Evolutionary conservation across 2,797 vertebrate species (phyloP).

Genomic region (Siniperca obscura): DNA sequence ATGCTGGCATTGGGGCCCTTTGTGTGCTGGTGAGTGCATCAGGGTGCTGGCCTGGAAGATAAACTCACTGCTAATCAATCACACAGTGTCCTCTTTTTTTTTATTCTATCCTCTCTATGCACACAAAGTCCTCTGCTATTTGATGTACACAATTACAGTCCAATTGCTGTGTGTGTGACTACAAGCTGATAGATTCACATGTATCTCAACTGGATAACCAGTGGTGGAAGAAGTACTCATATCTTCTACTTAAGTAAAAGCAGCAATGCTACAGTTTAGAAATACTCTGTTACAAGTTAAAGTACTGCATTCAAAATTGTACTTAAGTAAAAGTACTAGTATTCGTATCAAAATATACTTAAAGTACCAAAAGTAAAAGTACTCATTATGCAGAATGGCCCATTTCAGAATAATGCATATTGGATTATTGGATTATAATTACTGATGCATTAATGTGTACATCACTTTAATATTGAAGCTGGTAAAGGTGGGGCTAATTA

Average conservation of each 20-base stretch:
- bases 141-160: conserved; percentile 45
- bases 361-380: background rate
- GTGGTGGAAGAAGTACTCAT: background rate
- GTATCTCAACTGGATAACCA: conserved; percentile 39
- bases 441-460: background rate
- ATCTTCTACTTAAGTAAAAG: background rate
- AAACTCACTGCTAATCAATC: conserved; percentile 81
- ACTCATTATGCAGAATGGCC: background rate
- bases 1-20: conserved; percentile 63
- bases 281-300: background rate
- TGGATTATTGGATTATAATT: background rate
- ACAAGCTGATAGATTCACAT: conserved; percentile 36
- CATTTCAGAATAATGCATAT: background rate
- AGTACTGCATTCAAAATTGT: background rate
- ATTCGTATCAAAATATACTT: background rate
- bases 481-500: background rate
- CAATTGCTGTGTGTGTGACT: conserved; percentile 26
- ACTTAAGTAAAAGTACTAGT: background rate
- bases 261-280: background rate
- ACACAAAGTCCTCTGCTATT: conserved; percentile 30
- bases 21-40: conserved; percentile 68
- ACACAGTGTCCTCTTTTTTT: conserved; percentile 36
- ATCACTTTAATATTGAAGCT: background rate
- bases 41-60: conserved; percentile 72
- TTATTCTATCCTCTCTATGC: conserved; percentile 13